phyloP scores from a whole-genome alignment of 2,797 vertebrate species.

The Muscicapa striata region DNA sequence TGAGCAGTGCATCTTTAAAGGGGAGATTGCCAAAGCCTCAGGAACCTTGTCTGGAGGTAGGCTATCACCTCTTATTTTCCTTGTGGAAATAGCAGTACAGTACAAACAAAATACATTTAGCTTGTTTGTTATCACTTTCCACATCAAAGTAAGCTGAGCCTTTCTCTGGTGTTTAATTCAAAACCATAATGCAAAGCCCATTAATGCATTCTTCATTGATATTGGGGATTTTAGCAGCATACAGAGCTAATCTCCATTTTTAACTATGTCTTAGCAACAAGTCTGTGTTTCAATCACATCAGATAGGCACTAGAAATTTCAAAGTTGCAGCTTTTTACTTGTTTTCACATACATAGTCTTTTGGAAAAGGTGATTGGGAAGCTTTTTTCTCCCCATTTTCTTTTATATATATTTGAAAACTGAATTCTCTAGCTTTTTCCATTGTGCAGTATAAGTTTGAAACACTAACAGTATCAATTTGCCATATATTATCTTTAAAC shows the following conservation, averaged over 20 bases:
- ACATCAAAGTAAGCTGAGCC: not conserved
- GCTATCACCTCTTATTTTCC: not conserved
- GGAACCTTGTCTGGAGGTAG: slow-evolving; percentile 93
- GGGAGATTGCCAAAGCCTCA: slow-evolving; percentile 96
- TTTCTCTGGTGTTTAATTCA: not conserved
- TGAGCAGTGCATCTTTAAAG: slow-evolving; percentile 87
- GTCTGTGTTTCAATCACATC: not conserved
- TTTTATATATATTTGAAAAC: not conserved
- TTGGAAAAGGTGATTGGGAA: not conserved
- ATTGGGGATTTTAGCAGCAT: not conserved
- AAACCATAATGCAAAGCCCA: not conserved
- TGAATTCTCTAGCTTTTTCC: not conserved
- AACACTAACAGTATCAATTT: not conserved
- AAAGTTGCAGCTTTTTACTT: not conserved
- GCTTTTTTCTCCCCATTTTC: not conserved
- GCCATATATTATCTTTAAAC: not conserved
- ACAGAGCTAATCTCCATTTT: not conserved
- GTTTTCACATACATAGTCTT: not conserved
- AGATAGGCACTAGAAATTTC: not conserved
- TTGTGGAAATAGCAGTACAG: not conserved
- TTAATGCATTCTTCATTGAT: not conserved
- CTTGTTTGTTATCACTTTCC: not conserved
- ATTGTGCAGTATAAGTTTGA: not conserved
- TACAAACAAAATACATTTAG: not conserved
- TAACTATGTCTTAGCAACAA: not conserved